A percentile compares a stretch with the other conserved stretches of the same genome.
These are phyloP conservation scores for Synanthedon tipuliformis DNA, from an alignment of 2,888 invertebrate species.

Conservation along the genomic window DNA sequence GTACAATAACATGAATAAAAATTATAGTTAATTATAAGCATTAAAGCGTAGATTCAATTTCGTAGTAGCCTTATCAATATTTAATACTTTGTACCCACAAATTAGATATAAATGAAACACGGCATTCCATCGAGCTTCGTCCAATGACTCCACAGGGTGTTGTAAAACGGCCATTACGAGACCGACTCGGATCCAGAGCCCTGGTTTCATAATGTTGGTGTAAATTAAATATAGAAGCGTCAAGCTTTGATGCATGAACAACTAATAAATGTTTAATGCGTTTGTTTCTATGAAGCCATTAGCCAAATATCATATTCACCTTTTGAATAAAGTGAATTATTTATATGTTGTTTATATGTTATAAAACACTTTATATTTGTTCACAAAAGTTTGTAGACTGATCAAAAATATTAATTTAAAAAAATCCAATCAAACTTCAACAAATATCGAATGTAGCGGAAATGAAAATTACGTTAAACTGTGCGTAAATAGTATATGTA, in stretches of 20 bases:
- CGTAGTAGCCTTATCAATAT: conserved; percentile 17
- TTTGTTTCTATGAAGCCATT: background rate
- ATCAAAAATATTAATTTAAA: too few species aligned
- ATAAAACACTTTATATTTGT: too few species aligned
- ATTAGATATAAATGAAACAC: conserved; percentile 44
- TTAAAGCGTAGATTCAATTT: conserved; percentile 5
- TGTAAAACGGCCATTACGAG: conserved; percentile 30
- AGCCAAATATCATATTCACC: background rate
- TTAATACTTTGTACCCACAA: conserved; percentile 19
- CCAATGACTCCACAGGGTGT: conserved; percentile 36
- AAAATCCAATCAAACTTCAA: too few species aligned
- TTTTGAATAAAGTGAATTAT: too few species aligned
- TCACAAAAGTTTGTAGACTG: too few species aligned
- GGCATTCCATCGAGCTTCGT: conserved; percentile 22
- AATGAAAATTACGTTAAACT: too few species aligned
- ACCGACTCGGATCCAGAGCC: conserved; percentile 24
- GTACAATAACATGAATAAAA: too few species aligned
- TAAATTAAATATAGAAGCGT: conserved; percentile 35
- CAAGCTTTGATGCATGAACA: background rate
- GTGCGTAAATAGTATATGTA: too few species aligned
- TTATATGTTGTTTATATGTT: too few species aligned
- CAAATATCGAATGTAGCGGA: too few species aligned
- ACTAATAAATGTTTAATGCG: background rate
- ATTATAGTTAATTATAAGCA: background rate
- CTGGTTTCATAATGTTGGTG: conserved; percentile 22